Conservation (phyloP, 1,140 invertebrate genomes). For the Drosophila aff. region DNA sequence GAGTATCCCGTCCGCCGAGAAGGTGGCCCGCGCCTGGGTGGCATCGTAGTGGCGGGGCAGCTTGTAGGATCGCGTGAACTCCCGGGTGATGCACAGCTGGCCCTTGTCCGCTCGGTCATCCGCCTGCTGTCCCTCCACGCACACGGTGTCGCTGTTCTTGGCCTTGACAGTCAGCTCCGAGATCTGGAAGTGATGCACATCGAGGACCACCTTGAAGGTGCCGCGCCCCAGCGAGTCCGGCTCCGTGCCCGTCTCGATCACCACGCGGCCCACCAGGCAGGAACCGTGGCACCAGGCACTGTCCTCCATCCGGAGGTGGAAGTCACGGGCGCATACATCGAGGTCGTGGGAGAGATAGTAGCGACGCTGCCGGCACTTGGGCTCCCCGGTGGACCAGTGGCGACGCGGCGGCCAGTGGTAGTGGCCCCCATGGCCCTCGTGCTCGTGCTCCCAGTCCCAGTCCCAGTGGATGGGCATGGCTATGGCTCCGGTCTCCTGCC, state of each 20-base stretch:
- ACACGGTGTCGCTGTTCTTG: constrained; percentile 74
- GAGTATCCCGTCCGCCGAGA: constrained; percentile 79
- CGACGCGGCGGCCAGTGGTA: constrained; percentile 64
- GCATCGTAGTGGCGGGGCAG: constrained; percentile 79
- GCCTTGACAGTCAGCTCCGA: constrained; percentile 74
- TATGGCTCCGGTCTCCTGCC: constrained; percentile 2
- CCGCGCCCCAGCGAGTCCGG: constrained; percentile 71
- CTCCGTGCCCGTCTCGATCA: constrained; percentile 75
- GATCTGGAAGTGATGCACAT: constrained; percentile 79
- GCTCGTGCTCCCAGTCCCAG: constrained; percentile 77
- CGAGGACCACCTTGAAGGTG: constrained; percentile 79
- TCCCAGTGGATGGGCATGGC: constrained; percentile 80
- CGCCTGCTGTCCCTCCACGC: constrained; percentile 72
- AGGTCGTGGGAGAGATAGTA: constrained; percentile 70
- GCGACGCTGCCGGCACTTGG: constrained; percentile 72
- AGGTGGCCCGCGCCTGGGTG: constrained; percentile 74
- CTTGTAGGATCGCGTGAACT: constrained; percentile 77
- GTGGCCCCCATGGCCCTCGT: constrained; percentile 52
- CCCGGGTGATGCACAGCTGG: constrained; percentile 73
- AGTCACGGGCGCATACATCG: constrained; percentile 75
- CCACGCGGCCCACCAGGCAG: constrained; percentile 71
- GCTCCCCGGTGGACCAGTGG: constrained; percentile 69
- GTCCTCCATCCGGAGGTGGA: constrained; percentile 70
- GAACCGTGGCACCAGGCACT: constrained; percentile 80
- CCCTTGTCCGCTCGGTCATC: constrained; percentile 73